Conservation (phyloP, 2,797 vertebrate species). For the Enteromius radiatus region DNA sequence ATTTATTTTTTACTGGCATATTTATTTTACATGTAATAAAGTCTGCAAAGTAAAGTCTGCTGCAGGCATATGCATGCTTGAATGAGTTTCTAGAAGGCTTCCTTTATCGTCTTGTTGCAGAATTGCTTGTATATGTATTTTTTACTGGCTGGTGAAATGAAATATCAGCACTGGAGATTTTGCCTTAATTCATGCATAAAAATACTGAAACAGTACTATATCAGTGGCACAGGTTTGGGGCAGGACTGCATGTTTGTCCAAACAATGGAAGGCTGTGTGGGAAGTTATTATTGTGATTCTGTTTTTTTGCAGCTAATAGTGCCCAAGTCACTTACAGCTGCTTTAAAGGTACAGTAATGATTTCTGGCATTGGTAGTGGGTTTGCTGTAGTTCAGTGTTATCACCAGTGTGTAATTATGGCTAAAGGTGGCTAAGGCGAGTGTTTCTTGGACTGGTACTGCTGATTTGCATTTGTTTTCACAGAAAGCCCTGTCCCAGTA, state of each 20-base stretch:
- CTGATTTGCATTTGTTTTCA: constrained; percentile 38
- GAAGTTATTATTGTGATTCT: neutral
- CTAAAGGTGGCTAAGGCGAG: constrained; percentile 11
- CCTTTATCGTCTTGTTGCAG: neutral
- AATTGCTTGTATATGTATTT: neutral
- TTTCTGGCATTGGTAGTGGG: neutral
- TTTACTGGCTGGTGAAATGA: neutral
- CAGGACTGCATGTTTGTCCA: neutral
- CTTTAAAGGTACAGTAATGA: neutral
- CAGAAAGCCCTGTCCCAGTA: constrained; percentile 6
- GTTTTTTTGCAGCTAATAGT: neutral
- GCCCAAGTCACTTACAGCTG: neutral
- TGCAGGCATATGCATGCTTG: constrained; percentile 18
- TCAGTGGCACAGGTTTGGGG: neutral
- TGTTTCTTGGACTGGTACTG: neutral
- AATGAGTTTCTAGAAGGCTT: constrained; percentile 8
- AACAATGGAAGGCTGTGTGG: neutral
- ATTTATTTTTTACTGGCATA: constrained; percentile 30
- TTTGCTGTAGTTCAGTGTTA: constrained; percentile 1
- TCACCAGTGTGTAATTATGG: neutral
- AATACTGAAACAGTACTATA: constrained; percentile 4
- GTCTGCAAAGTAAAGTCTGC: constrained; percentile 27
- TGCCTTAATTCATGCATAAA: neutral
- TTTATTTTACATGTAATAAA: constrained; percentile 26
- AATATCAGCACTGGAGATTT: neutral